A percentile compares a stretch with the other conserved stretches of the same genome.
Evolutionary conservation across 2,888 invertebrate species (phyloP).

Genomic region (Orthonevra nobilis): DNA sequence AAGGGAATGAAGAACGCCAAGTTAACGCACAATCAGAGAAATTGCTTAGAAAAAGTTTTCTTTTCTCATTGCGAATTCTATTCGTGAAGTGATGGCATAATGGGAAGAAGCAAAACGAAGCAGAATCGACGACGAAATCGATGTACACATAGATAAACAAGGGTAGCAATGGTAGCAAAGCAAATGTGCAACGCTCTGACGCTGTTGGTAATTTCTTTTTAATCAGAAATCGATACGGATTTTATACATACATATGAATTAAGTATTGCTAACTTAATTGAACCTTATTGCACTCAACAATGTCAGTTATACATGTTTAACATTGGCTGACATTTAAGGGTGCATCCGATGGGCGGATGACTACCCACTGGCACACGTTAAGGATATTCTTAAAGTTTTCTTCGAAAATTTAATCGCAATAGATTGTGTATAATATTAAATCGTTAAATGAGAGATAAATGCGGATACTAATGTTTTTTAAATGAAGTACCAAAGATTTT

Average conservation of each 20-base stretch:
- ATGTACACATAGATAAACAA: slow-evolving; percentile 19
- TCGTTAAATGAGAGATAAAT: no score
- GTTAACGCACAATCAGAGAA: slow-evolving; percentile 51
- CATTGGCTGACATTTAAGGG: slow-evolving; percentile 1
- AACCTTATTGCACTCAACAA: slow-evolving; percentile 48
- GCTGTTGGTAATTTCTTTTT: slow-evolving; percentile 57
- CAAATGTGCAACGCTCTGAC: slow-evolving; percentile 45
- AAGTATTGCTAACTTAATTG: slow-evolving; percentile 59
- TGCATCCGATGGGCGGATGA: no score
- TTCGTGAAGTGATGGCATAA: slow-evolving; percentile 23
- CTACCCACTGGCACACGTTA: no score
- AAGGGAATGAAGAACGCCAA: no score
- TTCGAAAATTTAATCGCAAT: no score
- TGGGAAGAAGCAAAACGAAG: slow-evolving; percentile 20
- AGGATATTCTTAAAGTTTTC: no score
- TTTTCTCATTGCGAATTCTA: slow-evolving; percentile 12
- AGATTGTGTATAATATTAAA: no score
- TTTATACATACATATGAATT: no score
- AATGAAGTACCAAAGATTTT: no score
- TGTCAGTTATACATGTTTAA: slow-evolving; percentile 37
- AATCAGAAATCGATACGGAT: slow-evolving; percentile 64
- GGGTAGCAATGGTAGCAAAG: neutral
- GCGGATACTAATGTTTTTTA: no score
- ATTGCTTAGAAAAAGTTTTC: slow-evolving; percentile 2
- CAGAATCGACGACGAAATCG: no score